Evolutionary conservation across 2,113 vertebrate genomes (phyloP).

Genomic region (Nothoprocta pentlandii): DNA sequence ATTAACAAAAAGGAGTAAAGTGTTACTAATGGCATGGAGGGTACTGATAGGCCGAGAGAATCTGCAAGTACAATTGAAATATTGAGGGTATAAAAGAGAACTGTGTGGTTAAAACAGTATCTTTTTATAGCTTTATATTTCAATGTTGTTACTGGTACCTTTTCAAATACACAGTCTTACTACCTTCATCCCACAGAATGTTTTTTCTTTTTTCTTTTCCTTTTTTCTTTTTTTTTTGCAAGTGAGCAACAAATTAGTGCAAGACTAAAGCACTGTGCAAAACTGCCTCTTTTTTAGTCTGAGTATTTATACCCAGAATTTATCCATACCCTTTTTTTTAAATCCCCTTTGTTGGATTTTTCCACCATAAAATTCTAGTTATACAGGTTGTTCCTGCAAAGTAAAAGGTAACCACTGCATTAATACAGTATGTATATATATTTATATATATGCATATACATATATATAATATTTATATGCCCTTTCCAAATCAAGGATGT

Average conservation of each 20-base stretch:
- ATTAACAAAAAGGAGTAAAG: slow-evolving; percentile 70
- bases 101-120: slow-evolving; percentile 71
- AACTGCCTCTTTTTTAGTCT: slow-evolving; percentile 95
- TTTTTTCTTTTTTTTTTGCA: slow-evolving; percentile 58
- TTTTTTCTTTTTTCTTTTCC: neutral
- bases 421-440: slow-evolving; percentile 53
- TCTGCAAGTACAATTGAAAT: slow-evolving; percentile 62
- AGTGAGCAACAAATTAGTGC: slow-evolving; percentile 94
- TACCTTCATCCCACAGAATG: slow-evolving; percentile 65
- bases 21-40: slow-evolving; percentile 34
- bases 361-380: slow-evolving; percentile 78
- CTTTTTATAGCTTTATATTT: slow-evolving; percentile 68
- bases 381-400: slow-evolving; percentile 80
- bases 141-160: slow-evolving; percentile 72
- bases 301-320: slow-evolving; percentile 92
- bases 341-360: slow-evolving; percentile 80
- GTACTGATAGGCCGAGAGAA: neutral
- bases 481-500: slow-evolving; percentile 72
- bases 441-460: neutral
- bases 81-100: slow-evolving; percentile 68
- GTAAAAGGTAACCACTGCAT: slow-evolving; percentile 81
- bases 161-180: slow-evolving; percentile 72
- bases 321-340: slow-evolving; percentile 75
- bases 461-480: slow-evolving; percentile 65
- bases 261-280: slow-evolving; percentile 96